Evolutionary conservation across 2,888 invertebrate species (phyloP).

Genomic region (Agonopterix heracliana): DNA sequence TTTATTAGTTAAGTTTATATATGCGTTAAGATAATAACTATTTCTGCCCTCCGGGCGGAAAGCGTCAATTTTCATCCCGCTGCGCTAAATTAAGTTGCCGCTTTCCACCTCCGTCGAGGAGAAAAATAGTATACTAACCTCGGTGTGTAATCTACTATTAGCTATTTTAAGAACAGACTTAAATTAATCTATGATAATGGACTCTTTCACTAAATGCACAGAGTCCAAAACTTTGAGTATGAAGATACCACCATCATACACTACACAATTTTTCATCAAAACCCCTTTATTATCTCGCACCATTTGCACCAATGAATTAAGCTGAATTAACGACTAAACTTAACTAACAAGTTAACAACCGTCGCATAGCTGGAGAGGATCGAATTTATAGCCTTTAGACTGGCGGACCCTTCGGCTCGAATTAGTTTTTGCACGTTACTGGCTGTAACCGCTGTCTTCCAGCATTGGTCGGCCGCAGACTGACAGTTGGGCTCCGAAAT

Average conservation of each 20-base stretch:
- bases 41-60: too few species aligned
- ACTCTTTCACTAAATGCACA: too few species aligned
- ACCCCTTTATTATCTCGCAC: not conserved
- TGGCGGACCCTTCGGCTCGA: conserved; percentile 31
- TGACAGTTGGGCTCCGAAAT: conserved; percentile 31
- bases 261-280: not conserved
- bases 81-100: too few species aligned
- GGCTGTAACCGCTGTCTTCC: conserved; percentile 21
- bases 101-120: too few species aligned
- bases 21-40: too few species aligned
- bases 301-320: not conserved
- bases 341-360: conserved; percentile 2
- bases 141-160: too few species aligned
- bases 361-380: conserved; percentile 9
- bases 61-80: too few species aligned
- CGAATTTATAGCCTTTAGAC: conserved; percentile 48
- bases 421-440: conserved; percentile 64
- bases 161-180: too few species aligned
- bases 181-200: too few species aligned
- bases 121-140: too few species aligned
- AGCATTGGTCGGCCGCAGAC: conserved; percentile 29
- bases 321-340: not conserved
- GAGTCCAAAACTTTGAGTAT: too few species aligned
- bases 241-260: not conserved
- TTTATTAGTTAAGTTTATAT: too few species aligned